Evolutionary conservation across 2,797 vertebrate genomes (phyloP).

Genomic region (Pterois miles): DNA sequence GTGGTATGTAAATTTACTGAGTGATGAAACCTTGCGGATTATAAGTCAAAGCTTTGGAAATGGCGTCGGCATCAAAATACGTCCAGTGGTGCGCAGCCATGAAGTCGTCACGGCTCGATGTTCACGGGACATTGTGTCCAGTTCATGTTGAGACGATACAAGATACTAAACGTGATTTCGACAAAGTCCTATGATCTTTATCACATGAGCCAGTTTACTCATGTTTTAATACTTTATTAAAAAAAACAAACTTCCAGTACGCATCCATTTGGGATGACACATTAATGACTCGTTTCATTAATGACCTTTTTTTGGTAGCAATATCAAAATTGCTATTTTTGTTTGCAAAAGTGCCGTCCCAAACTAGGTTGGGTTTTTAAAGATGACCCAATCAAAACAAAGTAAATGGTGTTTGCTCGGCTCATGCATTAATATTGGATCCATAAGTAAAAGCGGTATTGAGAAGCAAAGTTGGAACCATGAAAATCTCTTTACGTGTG

Average conservation of each 20-base stretch:
- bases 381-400: conserved; percentile 2
- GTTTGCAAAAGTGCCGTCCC: neutral
- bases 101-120: conserved; percentile 19
- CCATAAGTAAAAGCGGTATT: neutral
- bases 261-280: neutral
- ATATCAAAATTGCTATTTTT: neutral
- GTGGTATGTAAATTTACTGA: neutral
- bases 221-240: conserved; percentile 3
- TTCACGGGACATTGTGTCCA: conserved; percentile 6
- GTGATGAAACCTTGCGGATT: conserved; percentile 1
- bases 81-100: conserved; percentile 36
- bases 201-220: neutral
- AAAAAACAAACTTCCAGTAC: neutral
- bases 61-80: conserved; percentile 50
- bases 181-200: neutral
- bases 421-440: neutral
- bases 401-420: neutral
- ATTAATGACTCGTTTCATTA: neutral
- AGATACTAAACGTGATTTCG: neutral
- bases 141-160: neutral
- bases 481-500: neutral
- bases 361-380: conserved; percentile 5
- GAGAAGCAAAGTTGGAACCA: neutral
- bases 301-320: neutral
- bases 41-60: conserved; percentile 42